Base-by-base conservation (phyloP, 2,888 invertebrate species). In the Penaeus monodon region DNA sequence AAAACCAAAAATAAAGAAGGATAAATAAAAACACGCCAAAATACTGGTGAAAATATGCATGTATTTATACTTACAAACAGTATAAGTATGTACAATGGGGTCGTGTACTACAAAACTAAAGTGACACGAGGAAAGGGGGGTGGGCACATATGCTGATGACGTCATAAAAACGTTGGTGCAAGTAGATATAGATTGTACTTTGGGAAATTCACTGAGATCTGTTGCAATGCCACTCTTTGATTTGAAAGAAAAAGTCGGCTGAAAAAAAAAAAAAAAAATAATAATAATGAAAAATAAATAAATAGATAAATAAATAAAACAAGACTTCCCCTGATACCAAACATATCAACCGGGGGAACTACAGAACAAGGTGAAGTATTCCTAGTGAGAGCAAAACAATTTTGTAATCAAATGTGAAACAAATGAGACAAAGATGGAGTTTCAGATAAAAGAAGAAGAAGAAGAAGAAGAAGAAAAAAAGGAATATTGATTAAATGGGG, bases 221-320 rank as follows among this genome's bases (percentile, higher is more conserved):
- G 85, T 85, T 85, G 74, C 85, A 85, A 85, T 85, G 85, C 85
- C 85, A 85, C 85, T 85, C 84, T 84, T 85, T 85, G 80, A 85
- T 85, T 85, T 44, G 80, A 73, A n/a, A 85, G 78, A 29, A 66
- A 57, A 57, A 57, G 57, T 57, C 57, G 57, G 57, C 57, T 57
- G 57, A 17, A 57, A 57, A 57, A 57, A 57, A 57, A 57, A 57
- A 57, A 57, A 12, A 57, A 2, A 57, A 2, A 57, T 57, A 14
- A n/a, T n/a, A n/a, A n/a, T n/a, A n/a, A n/a, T n/a, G n/a, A n/a
- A n/a, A n/a, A 38, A 38, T 38, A 38, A 38, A 44, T 44, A 44
- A 44, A 44, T 44, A 44, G n/a, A n/a, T 44, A 44, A 44, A 44
- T 44, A 44, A 44, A n/a, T n/a, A n/a, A 44, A 44, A 10, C 10